A percentile compares a stretch with the other conserved stretches of the same genome.
Conservation (phyloP, 2,888 invertebrate genomes). For the Blastobasis lacticolella region DNA sequence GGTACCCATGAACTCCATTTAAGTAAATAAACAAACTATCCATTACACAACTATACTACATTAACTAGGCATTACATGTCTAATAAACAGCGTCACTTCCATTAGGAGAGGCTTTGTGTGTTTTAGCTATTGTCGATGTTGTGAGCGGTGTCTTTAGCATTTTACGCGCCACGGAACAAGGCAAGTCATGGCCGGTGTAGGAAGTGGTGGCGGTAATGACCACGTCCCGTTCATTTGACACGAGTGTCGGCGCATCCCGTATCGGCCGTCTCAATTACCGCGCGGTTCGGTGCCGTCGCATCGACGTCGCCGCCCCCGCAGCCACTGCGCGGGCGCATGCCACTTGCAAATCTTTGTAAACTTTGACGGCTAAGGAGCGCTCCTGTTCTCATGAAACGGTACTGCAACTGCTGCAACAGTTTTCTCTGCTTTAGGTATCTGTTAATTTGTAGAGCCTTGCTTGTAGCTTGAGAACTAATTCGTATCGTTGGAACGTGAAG, state of each 20-base stretch:
- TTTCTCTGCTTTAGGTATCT: too few relatives aligned
- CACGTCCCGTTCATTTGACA: slow-evolving; percentile 49
- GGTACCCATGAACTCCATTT: too few relatives aligned
- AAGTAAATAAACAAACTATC: too few relatives aligned
- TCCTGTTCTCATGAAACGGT: not conserved
- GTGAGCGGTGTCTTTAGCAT: slow-evolving; percentile 34
- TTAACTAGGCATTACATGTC: too few relatives aligned
- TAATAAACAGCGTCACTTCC: not conserved
- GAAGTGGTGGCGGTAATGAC: slow-evolving; percentile 40
- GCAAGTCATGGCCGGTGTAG: slow-evolving; percentile 32
- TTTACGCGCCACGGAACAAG: slow-evolving; percentile 45
- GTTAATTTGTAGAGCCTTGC: too few relatives aligned
- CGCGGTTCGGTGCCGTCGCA: not conserved
- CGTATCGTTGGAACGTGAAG: too few relatives aligned
- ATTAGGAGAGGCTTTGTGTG: slow-evolving; percentile 10
- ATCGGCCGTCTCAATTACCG: too few relatives aligned
- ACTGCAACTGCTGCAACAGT: not conserved
- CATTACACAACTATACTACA: too few relatives aligned
- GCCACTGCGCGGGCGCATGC: not conserved
- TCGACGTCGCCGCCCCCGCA: not conserved
- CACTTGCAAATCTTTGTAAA: not conserved
- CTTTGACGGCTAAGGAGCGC: not conserved
- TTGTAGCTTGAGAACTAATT: too few relatives aligned
- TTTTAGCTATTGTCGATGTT: slow-evolving; percentile 18
- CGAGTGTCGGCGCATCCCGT: slow-evolving; percentile 33